phyloP scores from a whole-genome alignment of 2,113 vertebrate genomes.

The Helogale parvula region DNA sequence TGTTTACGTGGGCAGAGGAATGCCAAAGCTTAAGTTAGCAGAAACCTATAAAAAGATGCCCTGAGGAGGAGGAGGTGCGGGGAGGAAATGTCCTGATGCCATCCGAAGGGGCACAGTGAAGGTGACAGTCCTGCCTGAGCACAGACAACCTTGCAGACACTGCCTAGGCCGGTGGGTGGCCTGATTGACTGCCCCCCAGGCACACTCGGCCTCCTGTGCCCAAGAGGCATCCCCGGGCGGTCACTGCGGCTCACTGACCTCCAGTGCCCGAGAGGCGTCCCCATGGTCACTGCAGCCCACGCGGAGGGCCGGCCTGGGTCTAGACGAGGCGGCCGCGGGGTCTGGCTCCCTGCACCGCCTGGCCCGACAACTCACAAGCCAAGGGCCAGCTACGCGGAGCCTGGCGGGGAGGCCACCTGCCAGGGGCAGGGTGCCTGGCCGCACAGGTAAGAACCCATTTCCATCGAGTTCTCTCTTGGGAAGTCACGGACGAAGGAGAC shows the following conservation, averaged over 20 bases:
- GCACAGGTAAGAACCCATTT: neutral
- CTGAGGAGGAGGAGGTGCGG: neutral
- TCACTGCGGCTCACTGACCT: too few relatives aligned
- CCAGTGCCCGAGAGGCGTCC: neutral
- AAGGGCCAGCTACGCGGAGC: neutral
- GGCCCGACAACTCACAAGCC: neutral
- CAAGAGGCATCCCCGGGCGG: neutral
- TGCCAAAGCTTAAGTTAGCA: neutral
- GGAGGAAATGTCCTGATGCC: neutral
- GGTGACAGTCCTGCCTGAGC: accelerated
- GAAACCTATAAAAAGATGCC: neutral
- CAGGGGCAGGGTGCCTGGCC: neutral
- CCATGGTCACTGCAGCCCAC: neutral
- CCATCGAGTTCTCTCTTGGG: neutral
- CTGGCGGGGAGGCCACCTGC: neutral
- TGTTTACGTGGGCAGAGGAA: neutral
- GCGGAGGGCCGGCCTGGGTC: too few relatives aligned
- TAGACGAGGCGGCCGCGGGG: accelerated
- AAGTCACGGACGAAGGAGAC: accelerated
- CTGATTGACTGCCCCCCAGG: neutral
- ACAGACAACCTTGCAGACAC: neutral
- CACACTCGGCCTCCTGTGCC: neutral
- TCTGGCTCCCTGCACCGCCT: neutral
- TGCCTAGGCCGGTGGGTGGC: accelerated
- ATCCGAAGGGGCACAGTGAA: neutral